Evolutionary conservation across 2,797 vertebrate genomes (phyloP), one percentile per base, ranked within the genome.

Genomic region (Crenichthys baileyi): DNA sequence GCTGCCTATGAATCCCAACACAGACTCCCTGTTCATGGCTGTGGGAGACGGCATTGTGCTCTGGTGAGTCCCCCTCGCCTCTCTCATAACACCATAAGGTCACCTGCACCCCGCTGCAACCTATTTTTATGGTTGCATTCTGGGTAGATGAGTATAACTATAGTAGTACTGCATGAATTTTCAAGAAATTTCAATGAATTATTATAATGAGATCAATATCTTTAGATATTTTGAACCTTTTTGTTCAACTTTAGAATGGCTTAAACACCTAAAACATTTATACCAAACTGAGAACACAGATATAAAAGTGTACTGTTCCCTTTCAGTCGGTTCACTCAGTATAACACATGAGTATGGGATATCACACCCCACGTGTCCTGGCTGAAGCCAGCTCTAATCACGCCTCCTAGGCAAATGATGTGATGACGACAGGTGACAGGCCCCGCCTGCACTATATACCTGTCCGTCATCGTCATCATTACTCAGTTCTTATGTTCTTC

Each of bases 1-100:
- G 83, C 91, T 99, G 79, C 97, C 98, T 36, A 98, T 99, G 97
- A 96, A 99, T 86, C 98, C 97, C 73, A 97, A 97, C 81, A 96
- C 96, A 13, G 95, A 97, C 61, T 94, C 96, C 77, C 96, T 99
- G 73, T 99, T 99, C 93, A 96, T 95, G 18, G 95, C 96, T 73
- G 95, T 99, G 7, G 96, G 96, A 73, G 98, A 99, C 20, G 98
- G 98, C 53, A 96, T 99, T 26, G 96, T 99, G 22, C 95, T 99
- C 12, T 99, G 98, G 98, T 99, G 93, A 97, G 98, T 82, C 63
- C 72, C 76, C 53, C 73, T 18, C 20, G 29, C n/a, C 29, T 71
- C 29, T 22, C 24, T 67, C 53, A 44, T 18, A 70, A 68, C 48
- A 70, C 7, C 60, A 12, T 58, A 75, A 82, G 80, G 80, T 78